Evolutionary conservation across 1,140 invertebrate genomes (phyloP), one percentile per base, ranked within the genome.

Genomic region (Brachionus paranguensis): DNA sequence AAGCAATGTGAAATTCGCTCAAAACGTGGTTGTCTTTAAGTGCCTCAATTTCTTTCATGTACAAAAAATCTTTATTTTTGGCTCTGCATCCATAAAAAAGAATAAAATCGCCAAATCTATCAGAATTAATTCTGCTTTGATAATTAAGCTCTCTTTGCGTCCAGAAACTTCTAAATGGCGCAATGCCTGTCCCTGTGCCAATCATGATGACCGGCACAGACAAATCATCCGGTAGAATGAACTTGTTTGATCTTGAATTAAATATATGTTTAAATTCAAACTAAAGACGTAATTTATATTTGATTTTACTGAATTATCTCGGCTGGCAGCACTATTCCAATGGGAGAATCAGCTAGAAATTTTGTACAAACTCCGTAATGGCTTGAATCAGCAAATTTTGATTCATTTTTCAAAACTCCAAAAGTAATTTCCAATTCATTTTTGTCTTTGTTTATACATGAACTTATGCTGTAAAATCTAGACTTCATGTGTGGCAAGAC

Each of bases 301-400:
- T 88, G 85, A 86, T 95, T 27, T 96, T 95, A 99, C 89, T 97
- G 97, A 78, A 97, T 92, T 17, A 99, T 84, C 68, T 76, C 86
- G 3, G 85, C 68, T 1, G 97, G 96, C 17, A 89, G 86, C 11
- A 43, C 17, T 7, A 2, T 37, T 17, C 93, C 86, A 92, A 84
- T 84, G 79, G 85, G 85, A 4, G 76, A 64, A 3, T 86, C 86
- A 53, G 86, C 85, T 60, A 98, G 89, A 90, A 95, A 97, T 90
- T 95, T 96, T 29, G 95, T 97, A 88, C 95, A 97, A 27, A 98
- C 95, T 29, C 96, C 96, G 87, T 93, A 95, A 89, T 97, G 95
- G 12, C 20, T 47, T 20, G 27, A 43, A 60, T 87, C 90, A 94
- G 94, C 3, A 12, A 47, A 92, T 92, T 95, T 92, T 14, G 94